Evolutionary conservation across 2,113 vertebrate species (phyloP), one percentile per base, ranked within the genome.

Genomic region (Thryonomys swinderianus): DNA sequence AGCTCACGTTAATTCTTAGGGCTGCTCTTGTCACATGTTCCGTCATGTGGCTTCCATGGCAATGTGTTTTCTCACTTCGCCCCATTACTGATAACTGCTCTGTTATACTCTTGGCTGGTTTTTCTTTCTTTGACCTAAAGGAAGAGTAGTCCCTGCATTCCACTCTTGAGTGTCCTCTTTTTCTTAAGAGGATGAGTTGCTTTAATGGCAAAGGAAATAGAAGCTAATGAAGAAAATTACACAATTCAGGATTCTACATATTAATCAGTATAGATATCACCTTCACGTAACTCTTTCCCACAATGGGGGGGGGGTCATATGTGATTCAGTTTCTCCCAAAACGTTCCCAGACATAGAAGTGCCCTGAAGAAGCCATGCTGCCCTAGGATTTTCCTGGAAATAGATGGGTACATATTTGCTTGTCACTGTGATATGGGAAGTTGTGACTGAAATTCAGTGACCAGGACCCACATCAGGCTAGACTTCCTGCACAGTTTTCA

Each of bases 191-290:
- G 87, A 55, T 88, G 57, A 78, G 13, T 84, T 88, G 71, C 7
- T 91, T 91, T 81, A 45, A 37, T 84, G 37, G 21, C 3, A 42
- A 95, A 85, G 85, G n/a, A 92, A 88, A 78, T 9, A 83, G 67
- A 87, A 88, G 79, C 21, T 67, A 91, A 94, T 32, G 5, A 55
- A 93, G 66, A 88, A 23, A 79, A 27, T 78, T 57, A 55, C 23
- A 45, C 9, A n/a, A 62, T 73, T 67, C 61, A 57, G 2, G 34
- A 27, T 16, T 73, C 17, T 55, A n/a, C 9, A 57, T 85, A 78
- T 81, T 45, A n/a, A 40, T 81, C 20, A 76, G 20, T 7, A 66
- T 10, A 76, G 51, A 34, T 5, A 66, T 13, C 0, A 12, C 4
- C 18, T 91, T 94, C 85, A 32, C 8, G 78, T 40, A 81, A 7